Base-by-base conservation (phyloP, 2,797 vertebrate species). In the Manis crassicaudata region DNA sequence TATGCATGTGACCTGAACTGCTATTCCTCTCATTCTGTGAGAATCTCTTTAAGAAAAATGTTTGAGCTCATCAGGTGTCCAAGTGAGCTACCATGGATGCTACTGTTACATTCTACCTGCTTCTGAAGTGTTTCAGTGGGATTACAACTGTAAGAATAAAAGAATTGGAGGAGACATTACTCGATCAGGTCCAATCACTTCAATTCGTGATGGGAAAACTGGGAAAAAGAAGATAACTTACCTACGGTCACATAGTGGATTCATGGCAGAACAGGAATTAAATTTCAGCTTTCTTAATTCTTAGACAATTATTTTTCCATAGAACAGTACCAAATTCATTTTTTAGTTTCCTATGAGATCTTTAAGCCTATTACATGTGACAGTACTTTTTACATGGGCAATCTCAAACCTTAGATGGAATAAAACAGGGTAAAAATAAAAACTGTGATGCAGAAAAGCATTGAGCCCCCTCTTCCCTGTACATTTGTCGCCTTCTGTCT, bases 21-120 rank as follows among this genome's bases (percentile, higher is more conserved):
- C 79, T 88, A 6, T 58, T 76, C 40, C 82, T n/a, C 16, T 92
- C 52, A 40, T 56, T 52, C 58, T 68, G 8, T 16, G 27, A 35
- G 17, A 95, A 56, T 87, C 21, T 82, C 46, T 73, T 96, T 73
- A 46, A 92, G 83, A 93, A 94, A 97, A 92, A 95, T 62, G 3
- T 46, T 90, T 86, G 68, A 92, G 46, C 37, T 86, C 37, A 11
- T 77, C 11, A 52, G 23, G 56, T 82, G 12, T 84, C 65, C 77
- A 46, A 93, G 58, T 77, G 81, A 93, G 56, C 87, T 54, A 46
- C n/a, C 4, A 1, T n/a, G 29, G 43, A 35, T 32, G 67, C 32
- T 23, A 6, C 27, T 32, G 29, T 23, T 18, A 80, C 11, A 40
- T 27, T 62, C 11, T 79, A 56, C 50, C 50, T 68, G 32, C 35